These are phyloP conservation scores for Pocillopora verrucosa DNA, from an alignment of 64 coral and sea anemone genomes.

Conservation along the genomic window DNA sequence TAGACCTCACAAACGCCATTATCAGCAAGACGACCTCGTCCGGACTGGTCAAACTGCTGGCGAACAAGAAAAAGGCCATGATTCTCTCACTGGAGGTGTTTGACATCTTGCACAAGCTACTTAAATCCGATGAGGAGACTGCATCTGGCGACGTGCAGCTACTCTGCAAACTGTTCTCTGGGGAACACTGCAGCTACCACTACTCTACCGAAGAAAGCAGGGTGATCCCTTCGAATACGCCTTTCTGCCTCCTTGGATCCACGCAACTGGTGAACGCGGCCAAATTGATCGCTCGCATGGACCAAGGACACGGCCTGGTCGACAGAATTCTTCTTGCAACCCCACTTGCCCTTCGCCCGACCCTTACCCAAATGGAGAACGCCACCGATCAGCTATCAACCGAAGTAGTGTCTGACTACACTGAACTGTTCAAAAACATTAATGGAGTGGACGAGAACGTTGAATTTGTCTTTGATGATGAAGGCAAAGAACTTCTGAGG, in stretches of 20 bases:
- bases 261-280: conserved; percentile 30
- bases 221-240: neutral
- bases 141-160: conserved; percentile 17
- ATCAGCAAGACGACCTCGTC: conserved; percentile 48
- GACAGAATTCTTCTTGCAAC: conserved; percentile 17
- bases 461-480: no score
- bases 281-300: conserved; percentile 22
- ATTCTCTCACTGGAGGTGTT: conserved; percentile 28
- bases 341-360: conserved; percentile 29
- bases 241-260: conserved; percentile 26
- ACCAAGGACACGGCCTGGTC: conserved; percentile 36
- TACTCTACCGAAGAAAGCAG: conserved; percentile 16
- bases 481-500: neutral
- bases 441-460: neutral
- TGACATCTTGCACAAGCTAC: conserved; percentile 39
- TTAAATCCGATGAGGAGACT: conserved; percentile 53
- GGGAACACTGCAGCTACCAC: neutral
- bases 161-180: neutral
- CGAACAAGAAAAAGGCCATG: conserved; percentile 18
- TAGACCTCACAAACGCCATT: neutral
- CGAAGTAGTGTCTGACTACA: conserved; percentile 6
- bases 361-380: conserved; percentile 27
- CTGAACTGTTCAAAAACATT: neutral
- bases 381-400: neutral
- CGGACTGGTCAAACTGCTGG: conserved; percentile 28